Evolutionary conservation across 2,888 invertebrate species (phyloP).

Genomic region (Scrobipalpa costella): DNA sequence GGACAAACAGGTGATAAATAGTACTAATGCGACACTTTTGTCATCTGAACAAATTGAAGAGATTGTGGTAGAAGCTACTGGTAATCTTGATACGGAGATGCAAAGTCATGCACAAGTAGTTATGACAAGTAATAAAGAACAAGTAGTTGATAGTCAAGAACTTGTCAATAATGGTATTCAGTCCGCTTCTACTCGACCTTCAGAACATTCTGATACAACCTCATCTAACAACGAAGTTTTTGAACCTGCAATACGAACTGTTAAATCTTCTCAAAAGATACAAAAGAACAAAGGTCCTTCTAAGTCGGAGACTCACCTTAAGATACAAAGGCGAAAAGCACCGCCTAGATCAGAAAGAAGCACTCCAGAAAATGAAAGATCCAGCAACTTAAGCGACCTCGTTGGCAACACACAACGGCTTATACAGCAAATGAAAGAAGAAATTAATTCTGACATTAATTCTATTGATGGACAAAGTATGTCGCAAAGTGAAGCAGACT

Average conservation of each 20-base stretch:
- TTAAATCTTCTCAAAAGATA: neutral
- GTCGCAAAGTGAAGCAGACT: conserved; percentile 72
- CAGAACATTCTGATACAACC: conserved; percentile 4
- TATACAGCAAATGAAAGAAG: conserved; percentile 84
- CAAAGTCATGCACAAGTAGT: neutral
- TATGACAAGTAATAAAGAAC: neutral
- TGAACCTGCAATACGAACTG: neutral
- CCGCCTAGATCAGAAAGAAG: conserved; percentile 11
- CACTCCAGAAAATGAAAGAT: conserved; percentile 50
- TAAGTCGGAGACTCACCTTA: neutral
- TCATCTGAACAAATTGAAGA: conserved; percentile 6
- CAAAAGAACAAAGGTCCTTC: conserved; percentile 6
- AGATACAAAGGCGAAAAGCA: conserved; percentile 9
- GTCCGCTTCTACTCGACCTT: neutral
- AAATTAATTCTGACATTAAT: conserved; percentile 82
- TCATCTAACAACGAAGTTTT: neutral
- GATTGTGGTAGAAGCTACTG: neutral
- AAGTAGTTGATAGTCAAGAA: neutral
- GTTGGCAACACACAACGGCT: conserved; percentile 82
- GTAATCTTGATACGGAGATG: neutral
- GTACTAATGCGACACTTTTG: neutral
- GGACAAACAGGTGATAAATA: neutral
- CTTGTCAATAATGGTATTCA: neutral
- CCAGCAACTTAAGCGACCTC: conserved; percentile 73
- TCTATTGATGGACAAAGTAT: conserved; percentile 68